A percentile compares a stretch with the other conserved stretches of the same genome.
These are phyloP conservation scores for Seira ritae DNA, from an alignment of 2,888 invertebrate species.

Conservation along the genomic window DNA sequence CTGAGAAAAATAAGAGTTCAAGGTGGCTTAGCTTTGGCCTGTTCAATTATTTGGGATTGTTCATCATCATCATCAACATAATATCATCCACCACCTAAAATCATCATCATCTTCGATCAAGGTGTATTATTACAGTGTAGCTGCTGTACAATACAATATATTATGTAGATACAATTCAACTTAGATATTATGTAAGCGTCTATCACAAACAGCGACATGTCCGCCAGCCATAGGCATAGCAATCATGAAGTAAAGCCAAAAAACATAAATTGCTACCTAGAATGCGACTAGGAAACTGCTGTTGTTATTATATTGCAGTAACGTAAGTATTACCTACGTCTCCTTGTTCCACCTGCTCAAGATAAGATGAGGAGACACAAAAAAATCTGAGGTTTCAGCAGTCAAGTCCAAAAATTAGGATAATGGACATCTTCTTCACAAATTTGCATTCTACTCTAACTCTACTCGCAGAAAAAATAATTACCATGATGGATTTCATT, in stretches of 20 bases:
- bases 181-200: neutral
- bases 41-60: slow-evolving; percentile 40
- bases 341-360: slow-evolving; percentile 2
- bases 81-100: neutral
- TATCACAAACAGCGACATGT: neutral
- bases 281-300: neutral
- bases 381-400: no score
- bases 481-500: slow-evolving; percentile 6
- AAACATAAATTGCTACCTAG: neutral
- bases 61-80: slow-evolving; percentile 31
- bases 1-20: slow-evolving; percentile 54
- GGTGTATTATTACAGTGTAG: slow-evolving; percentile 22
- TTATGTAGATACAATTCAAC: neutral
- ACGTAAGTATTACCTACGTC: slow-evolving; percentile 3
- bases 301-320: neutral
- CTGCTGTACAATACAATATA: no score
- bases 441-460: neutral
- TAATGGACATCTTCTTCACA: slow-evolving; percentile 7
- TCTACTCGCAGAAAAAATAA: neutral
- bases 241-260: neutral
- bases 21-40: slow-evolving; percentile 47
- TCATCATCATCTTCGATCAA: slow-evolving; percentile 27
- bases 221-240: neutral
- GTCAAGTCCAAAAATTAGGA: slow-evolving; percentile 14
- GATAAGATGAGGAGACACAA: neutral